These are phyloP conservation scores for Dendrolimus pini DNA, from an alignment of 2,888 invertebrate species.

Conservation along the genomic window DNA sequence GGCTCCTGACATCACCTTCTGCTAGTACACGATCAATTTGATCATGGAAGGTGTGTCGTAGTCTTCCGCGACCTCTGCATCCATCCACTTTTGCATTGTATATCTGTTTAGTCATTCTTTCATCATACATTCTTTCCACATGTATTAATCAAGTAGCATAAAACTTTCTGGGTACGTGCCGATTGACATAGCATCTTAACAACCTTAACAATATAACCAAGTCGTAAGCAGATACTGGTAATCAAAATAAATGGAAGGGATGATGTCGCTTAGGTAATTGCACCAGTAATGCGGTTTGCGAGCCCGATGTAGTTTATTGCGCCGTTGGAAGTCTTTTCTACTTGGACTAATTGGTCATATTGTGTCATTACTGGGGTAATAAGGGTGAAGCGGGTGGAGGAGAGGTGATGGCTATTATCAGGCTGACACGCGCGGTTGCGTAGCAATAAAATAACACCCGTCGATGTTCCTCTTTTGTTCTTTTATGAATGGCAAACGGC, in stretches of 20 bases:
- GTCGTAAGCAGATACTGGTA: not conserved
- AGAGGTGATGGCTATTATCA: conserved; percentile 23
- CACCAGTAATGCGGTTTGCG: conserved; percentile 42
- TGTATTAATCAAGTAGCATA: no score
- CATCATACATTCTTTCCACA: no score
- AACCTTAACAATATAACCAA: not conserved
- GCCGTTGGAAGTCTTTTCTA: conserved; percentile 38
- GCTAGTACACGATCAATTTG: no score
- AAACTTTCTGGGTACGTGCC: no score
- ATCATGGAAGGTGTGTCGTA: no score
- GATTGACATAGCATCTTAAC: no score
- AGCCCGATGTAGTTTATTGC: conserved; percentile 34
- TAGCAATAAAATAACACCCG: conserved; percentile 22
- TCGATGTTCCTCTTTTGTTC: not conserved
- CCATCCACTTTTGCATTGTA: no score
- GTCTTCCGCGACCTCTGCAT: no score
- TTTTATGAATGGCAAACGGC: conserved; percentile 19
- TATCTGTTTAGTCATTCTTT: no score
- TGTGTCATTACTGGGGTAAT: conserved; percentile 41
- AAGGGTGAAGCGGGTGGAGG: conserved; percentile 13
- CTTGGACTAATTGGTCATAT: conserved; percentile 54
- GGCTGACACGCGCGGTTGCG: conserved; percentile 34
- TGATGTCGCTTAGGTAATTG: conserved; percentile 34
- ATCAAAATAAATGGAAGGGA: conserved; percentile 12
- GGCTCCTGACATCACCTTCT: no score